These are phyloP conservation scores for Wiebesia pumilae DNA, from an alignment of 1,140 invertebrate genomes.

Conservation along the genomic window DNA sequence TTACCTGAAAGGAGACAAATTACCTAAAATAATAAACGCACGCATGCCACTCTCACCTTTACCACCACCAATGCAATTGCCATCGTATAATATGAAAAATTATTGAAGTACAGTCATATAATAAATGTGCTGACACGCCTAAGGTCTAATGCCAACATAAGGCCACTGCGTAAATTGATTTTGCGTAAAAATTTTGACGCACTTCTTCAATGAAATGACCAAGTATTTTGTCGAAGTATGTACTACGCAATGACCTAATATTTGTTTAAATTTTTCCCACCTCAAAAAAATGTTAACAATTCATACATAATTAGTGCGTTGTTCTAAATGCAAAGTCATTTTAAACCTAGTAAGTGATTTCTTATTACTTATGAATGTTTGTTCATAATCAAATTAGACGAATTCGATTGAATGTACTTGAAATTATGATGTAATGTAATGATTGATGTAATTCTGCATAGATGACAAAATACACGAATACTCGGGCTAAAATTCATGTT, in stretches of 20 bases:
- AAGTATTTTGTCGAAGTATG: not conserved
- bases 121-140: slow-evolving; percentile 26
- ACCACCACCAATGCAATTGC: slow-evolving; percentile 65
- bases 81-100: slow-evolving; percentile 20
- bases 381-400: not conserved
- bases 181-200: not conserved
- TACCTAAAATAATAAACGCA: slow-evolving; percentile 54
- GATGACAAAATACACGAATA: not conserved
- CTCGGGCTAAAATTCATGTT: not conserved
- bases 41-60: slow-evolving; percentile 68
- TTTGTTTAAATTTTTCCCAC: slow-evolving; percentile 4
- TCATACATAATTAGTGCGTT: slow-evolving; percentile 29
- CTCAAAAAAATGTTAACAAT: not conserved
- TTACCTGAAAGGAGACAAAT: slow-evolving; percentile 40
- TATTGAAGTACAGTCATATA: slow-evolving; percentile 19
- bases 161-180: slow-evolving; percentile 9
- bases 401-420: not conserved
- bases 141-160: slow-evolving; percentile 47
- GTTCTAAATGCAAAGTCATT: slow-evolving; percentile 12
- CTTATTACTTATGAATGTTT: not conserved
- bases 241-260: slow-evolving; percentile 18
- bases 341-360: not conserved
- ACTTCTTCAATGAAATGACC: not conserved
- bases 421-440: too few species aligned
- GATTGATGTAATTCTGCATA: not conserved